Conservation (phyloP, 1,140 invertebrate genomes). For the Ceratitis capitata region DNA sequence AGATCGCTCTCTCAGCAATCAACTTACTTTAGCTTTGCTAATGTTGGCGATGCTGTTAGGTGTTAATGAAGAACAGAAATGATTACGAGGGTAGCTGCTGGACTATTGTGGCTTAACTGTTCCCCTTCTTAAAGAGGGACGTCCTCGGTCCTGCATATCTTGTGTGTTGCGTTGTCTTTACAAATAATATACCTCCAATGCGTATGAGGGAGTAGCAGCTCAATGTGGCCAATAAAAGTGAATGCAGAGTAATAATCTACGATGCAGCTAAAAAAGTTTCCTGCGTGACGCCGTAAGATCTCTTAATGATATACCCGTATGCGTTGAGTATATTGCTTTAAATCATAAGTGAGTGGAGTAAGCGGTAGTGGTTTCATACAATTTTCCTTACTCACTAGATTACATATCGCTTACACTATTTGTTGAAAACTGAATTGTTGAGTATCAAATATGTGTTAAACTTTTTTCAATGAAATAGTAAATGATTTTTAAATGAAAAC, state of each 20-base stretch:
- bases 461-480: constrained; percentile 6
- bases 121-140: neutral
- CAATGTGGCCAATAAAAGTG: no score
- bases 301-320: constrained; percentile 13
- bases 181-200: no score
- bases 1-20: no score
- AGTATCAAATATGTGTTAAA: constrained; percentile 5
- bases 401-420: constrained; percentile 2
- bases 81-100: no score
- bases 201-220: no score
- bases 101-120: no score
- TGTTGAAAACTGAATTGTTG: constrained; percentile 14
- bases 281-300: neutral
- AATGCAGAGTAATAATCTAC: neutral
- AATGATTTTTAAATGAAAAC: constrained; percentile 11
- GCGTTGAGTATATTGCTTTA: constrained; percentile 8
- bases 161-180: neutral
- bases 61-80: no score
- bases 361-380: constrained; percentile 10
- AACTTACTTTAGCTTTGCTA: no score
- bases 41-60: no score
- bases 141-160: no score
- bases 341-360: neutral
- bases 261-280: constrained; percentile 1
- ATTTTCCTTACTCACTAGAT: constrained; percentile 14